Base-by-base conservation (phyloP, 2,888 invertebrate genomes). In the Drosophila rellima region DNA sequence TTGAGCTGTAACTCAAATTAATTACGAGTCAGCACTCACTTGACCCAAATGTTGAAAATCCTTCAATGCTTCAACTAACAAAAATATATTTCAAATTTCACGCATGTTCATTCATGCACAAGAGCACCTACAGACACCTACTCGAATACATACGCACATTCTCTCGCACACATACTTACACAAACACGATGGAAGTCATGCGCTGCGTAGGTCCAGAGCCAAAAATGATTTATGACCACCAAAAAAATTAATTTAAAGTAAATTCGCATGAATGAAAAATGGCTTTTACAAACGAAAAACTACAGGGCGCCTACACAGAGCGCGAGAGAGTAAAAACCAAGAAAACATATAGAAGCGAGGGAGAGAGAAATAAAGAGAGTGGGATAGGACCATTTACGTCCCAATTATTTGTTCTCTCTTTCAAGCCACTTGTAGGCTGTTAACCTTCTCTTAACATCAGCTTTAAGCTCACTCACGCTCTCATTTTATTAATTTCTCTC, bases 181-280 rank as follows among this genome's bases (percentile, higher is more conserved):
- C 18, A 15, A 29, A 26, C 35, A 54, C 70, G 51, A 63, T 37
- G 39, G 45, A 13, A 61, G 48, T n/a, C 29, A 44, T n/a, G 6
- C 62, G 66, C 66, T 78, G 70, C 70, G 74, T 74, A 60, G 71
- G 80, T 70, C 76, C 79, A 70, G 78, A 45, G 73, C 72, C 78
- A 72, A 80, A 88, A 90, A 86, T 88, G 90, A 86, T 90, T 89
- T 90, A 87, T 90, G 88, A 77, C 74, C 77, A 79, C 84, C 85
- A 84, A 89, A 90, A 89, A 87, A 87, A 87, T 87, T 84, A 90
- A 90, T 87, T 90, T 90, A 84, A 88, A 85, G 84, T 86, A 91
- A 90, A 88, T 90, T 86, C 86, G 89, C 90, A 89, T 90, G 89
- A 90, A 90, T 90, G 89, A 90, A 90, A 90, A 91, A 90, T 90